Base-by-base conservation (phyloP, 2,797 vertebrate species). In the Hemitrygon akajei region DNA sequence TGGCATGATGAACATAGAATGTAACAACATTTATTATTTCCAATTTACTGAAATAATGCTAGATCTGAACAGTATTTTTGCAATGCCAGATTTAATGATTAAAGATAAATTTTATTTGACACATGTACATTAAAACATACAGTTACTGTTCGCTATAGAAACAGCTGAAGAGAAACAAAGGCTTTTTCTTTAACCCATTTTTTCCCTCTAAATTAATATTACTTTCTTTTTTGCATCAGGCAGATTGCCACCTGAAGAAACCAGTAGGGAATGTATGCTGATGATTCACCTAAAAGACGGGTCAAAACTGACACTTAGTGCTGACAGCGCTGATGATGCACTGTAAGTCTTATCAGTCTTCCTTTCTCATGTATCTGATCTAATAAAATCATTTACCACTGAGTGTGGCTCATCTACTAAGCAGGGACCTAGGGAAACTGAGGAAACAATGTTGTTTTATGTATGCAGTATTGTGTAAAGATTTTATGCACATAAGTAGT, bases 241-340 rank as follows among this genome's bases (percentile, higher is more conserved):
- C 3, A 95, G 98, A 94, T 96, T 95, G 94, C 98, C 97, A 0
- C 99, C 99, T 0, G 98, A 99, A 95, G 98, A 96, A 25, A 97
- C 96, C 93, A 97, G 97, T 92, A 96, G 97, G 27, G 97, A 98
- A 0, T 98, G 98, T 82, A 96, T 98, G 66, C 79, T 99, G 22
- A 96, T 96, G 0, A 47, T 98, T 18, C 96, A 97, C 94, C 95
- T 98, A 56, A 96, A 95, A 86, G 97, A 97, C 0, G 97, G 97
- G 82, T 97, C 97, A 77, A 96, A 96, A 7, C 95, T 98, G n/a
- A 96, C 96, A 75, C 96, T 99, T 94, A 99, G 98, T 0, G 98
- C 98, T 0, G 98, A 98, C 97, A 99, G 97, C 0, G 95, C 97
- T 94, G 99, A 99, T 0, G 99, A 99, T 0, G 98, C 98, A 0